These are phyloP conservation scores for Sebastes goodei DNA, from an alignment of 2,797 vertebrate species.

Conservation along the genomic window DNA sequence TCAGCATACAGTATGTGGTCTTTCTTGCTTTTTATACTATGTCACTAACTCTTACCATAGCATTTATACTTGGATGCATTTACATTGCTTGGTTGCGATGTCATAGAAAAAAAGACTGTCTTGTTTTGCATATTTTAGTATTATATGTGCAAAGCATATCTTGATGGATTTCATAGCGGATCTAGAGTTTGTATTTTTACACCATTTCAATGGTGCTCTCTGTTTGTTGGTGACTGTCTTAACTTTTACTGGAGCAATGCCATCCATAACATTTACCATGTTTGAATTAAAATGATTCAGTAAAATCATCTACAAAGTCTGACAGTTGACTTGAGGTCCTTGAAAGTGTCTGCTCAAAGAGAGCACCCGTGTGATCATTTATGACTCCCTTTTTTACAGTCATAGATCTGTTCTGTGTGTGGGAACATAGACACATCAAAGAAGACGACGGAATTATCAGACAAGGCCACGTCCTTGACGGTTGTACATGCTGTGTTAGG, in stretches of 20 bases:
- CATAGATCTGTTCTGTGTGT: background rate
- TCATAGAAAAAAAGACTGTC: no score
- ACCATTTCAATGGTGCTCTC: background rate
- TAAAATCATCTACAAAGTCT: background rate
- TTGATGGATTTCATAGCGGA: no score
- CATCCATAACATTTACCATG: background rate
- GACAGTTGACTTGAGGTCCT: background rate
- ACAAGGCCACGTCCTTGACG: background rate
- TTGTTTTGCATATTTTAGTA: no score
- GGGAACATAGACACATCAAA: background rate
- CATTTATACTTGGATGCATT: no score
- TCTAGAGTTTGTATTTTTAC: no score
- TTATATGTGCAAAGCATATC: no score
- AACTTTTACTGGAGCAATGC: background rate
- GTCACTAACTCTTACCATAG: no score
- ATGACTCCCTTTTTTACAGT: background rate
- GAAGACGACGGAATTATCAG: background rate
- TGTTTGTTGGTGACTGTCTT: background rate
- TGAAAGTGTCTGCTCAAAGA: background rate
- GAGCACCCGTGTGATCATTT: background rate
- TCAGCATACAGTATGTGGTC: background rate
- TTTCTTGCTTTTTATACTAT: no score
- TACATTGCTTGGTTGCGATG: no score
- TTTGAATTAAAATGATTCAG: background rate
- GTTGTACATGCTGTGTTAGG: background rate